Base-by-base conservation (phyloP, 2,888 invertebrate genomes). In the Drosophila rellima region DNA sequence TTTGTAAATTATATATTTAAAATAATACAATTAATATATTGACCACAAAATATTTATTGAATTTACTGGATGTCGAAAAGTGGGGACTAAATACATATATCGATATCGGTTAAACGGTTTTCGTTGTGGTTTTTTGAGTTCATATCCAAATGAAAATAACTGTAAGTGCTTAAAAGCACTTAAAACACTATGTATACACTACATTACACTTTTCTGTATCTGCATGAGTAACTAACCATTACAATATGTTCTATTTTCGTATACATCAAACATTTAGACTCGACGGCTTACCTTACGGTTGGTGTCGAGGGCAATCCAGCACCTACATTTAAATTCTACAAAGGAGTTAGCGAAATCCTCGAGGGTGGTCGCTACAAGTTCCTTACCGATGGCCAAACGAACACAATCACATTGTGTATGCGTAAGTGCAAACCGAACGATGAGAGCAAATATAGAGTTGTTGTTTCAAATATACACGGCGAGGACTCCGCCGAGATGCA, bases 341-440 rank as follows among this genome's bases (percentile, higher is more conserved):
- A 98, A 94, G 98, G 97, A 80, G 96, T 97, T 88, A 95, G 96
- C 31, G 98, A 98, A 93, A 97, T 98, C 87, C 95, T 98, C 90
- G 98, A 98, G 93, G 98, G 98, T 80, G 99, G 99, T 80, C 95
- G 98, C 72, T 98, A 98, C 93, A 98, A 98, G 92, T 97, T 97
- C 92, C 94, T 97, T 87, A 98, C 99, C 39, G 99, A 99, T 93
- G 97, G 98, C 51, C 97, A 98, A 88, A 96, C 96, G 67, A 98
- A 97, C 91, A 95, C 96, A 65, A 96, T 99, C 84, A 98, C 98
- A 40, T 94, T 99, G 71, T 98, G 98, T 92, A 98, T 99, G 94
- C 95, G 97, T 87, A 99, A 99, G 94, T 96, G 98, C 80, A 98
- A 98, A 91, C 97, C 98, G 48, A 97, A 97, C 90, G 99, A 99